Conservation (phyloP, 2,797 vertebrate species). For the Ceryle rudis region DNA sequence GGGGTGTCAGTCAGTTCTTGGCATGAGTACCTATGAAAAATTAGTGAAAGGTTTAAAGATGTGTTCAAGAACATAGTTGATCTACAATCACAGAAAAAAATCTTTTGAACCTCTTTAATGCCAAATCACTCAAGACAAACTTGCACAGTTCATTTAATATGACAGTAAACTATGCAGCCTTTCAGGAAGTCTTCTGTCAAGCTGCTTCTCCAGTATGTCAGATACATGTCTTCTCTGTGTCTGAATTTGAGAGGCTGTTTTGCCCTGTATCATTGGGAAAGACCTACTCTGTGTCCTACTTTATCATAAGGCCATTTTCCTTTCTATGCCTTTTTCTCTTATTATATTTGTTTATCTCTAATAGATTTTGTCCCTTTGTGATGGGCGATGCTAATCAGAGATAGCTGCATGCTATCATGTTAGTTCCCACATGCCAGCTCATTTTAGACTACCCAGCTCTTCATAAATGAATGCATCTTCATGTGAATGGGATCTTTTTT, state of each 20-base stretch:
- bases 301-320: background rate
- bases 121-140: background rate
- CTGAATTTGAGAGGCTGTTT: background rate
- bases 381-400: background rate
- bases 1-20: background rate
- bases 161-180: background rate
- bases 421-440: background rate
- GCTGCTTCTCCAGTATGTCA: background rate
- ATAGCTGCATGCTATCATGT: background rate
- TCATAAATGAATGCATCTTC: background rate
- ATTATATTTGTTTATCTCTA: background rate
- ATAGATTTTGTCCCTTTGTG: background rate
- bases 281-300: background rate
- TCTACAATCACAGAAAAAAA: background rate
- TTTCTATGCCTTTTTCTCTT: background rate
- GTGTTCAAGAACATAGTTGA: background rate
- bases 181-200: background rate
- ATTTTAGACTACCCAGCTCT: background rate
- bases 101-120: background rate
- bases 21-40: constrained; percentile 1
- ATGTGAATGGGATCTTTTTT: background rate
- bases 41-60: background rate
- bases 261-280: background rate
- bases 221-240: background rate
- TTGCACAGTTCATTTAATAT: background rate